Evolutionary conservation across 2,888 invertebrate genomes (phyloP).

Genomic region (Salticus scenicus): DNA sequence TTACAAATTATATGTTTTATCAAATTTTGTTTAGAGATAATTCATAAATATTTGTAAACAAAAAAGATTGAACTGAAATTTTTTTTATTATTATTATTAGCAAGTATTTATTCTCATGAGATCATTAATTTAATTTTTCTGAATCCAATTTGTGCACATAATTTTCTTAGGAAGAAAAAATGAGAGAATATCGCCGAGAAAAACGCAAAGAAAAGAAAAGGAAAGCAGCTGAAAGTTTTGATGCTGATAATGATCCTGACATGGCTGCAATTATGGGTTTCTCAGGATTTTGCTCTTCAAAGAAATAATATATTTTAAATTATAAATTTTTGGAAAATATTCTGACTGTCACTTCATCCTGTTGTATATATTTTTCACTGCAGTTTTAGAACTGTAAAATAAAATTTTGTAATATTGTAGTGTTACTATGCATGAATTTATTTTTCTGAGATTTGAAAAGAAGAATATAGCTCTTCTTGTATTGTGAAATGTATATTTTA

Average conservation of each 20-base stretch:
- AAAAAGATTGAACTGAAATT: too few species aligned
- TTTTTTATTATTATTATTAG: too few species aligned
- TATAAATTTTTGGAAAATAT: too few species aligned
- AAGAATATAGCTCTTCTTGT: too few species aligned
- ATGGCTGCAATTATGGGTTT: slow-evolving; percentile 96
- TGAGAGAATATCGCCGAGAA: slow-evolving; percentile 91
- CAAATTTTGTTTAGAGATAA: too few species aligned
- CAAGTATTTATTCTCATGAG: too few species aligned
- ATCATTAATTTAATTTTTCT: too few species aligned
- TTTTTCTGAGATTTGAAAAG: background rate
- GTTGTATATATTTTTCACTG: background rate
- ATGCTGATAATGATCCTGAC: slow-evolving; percentile 79
- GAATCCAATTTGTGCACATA: background rate
- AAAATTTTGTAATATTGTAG: background rate
- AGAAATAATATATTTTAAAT: slow-evolving; percentile 80
- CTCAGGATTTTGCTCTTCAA: slow-evolving; percentile 91
- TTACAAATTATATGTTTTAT: too few species aligned
- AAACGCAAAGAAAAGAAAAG: slow-evolving; percentile 91
- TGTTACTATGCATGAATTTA: background rate
- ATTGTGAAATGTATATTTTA: too few species aligned
- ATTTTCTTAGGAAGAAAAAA: slow-evolving; percentile 85
- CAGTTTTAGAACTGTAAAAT: too few species aligned
- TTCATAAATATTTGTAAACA: too few species aligned
- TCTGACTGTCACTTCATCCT: too few species aligned
- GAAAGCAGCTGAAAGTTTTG: slow-evolving; percentile 83